phyloP scores from a whole-genome alignment of 2,888 invertebrate genomes.

The Polydesmus complanatus region DNA sequence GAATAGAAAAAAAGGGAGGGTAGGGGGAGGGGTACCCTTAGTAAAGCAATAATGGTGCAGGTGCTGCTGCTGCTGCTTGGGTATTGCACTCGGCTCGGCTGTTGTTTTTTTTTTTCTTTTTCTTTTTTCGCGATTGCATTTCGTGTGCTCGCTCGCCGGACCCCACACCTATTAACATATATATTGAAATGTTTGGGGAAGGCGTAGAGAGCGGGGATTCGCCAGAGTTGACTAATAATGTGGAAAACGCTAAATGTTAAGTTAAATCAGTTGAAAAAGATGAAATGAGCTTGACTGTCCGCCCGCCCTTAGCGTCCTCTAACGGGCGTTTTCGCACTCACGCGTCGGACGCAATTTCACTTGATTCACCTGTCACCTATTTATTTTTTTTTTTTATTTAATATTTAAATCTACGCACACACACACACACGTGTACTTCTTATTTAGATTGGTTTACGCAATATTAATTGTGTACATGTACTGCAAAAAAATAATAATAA shows the following conservation, averaged over 20 bases:
- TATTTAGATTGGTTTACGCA: no score
- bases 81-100: no score
- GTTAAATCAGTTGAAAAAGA: slow-evolving; percentile 14
- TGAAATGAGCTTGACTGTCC: slow-evolving; percentile 1
- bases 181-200: slow-evolving; percentile 16
- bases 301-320: neutral
- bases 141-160: neutral
- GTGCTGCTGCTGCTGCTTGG: neutral
- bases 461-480: no score
- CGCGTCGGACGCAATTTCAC: no score
- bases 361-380: no score
- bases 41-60: no score
- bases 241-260: slow-evolving; percentile 16
- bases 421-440: no score
- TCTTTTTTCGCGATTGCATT: neutral
- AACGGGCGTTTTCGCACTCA: no score
- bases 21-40: no score
- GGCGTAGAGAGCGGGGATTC: slow-evolving; percentile 10
- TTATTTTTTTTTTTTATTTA: no score
- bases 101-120: neutral
- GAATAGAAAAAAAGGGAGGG: neutral
- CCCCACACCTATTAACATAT: slow-evolving; percentile 12
- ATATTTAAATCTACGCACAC: no score
- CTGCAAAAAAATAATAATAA: no score
- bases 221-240: slow-evolving; percentile 11